Percentiles rank a stretch among this genome's conserved stretches.
phyloP scores from a whole-genome alignment of 1,140 invertebrate genomes.

The Drosophila murphyi region DNA sequence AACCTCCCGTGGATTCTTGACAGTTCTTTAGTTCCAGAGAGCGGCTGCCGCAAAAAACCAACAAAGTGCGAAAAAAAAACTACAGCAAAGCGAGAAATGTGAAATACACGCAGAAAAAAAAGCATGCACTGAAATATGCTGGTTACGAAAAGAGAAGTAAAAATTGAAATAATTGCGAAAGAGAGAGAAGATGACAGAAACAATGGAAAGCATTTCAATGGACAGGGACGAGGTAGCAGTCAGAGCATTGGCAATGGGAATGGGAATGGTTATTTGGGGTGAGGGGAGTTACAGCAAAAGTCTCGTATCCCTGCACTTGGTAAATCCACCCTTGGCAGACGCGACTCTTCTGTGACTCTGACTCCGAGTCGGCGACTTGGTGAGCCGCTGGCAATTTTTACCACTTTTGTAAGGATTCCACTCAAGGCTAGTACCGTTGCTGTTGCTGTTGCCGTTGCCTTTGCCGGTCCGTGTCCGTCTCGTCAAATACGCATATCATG shows the following conservation, averaged over 20 bases:
- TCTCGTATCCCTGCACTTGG: slow-evolving; percentile 62
- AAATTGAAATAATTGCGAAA: slow-evolving; percentile 21
- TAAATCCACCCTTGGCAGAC: slow-evolving; percentile 67
- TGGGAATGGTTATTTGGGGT: slow-evolving; percentile 7
- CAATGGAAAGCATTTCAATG: slow-evolving; percentile 63
- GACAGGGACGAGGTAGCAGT: slow-evolving; percentile 4
- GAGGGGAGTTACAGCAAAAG: neutral
- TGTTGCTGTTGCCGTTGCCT: neutral
- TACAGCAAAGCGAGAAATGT: slow-evolving; percentile 24
- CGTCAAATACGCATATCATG: slow-evolving; percentile 42
- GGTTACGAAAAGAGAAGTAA: slow-evolving; percentile 36
- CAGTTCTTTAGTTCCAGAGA: neutral
- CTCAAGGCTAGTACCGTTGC: slow-evolving; percentile 61
- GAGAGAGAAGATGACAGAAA: slow-evolving; percentile 49
- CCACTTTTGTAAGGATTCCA: slow-evolving; percentile 80
- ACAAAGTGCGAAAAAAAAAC: slow-evolving; percentile 47
- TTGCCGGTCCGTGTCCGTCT: neutral
- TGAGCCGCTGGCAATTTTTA: slow-evolving; percentile 69
- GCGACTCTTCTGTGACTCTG: slow-evolving; percentile 38
- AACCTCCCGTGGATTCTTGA: slow-evolving; percentile 18
- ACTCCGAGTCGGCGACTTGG: slow-evolving; percentile 1
- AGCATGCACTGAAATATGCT: slow-evolving; percentile 33
- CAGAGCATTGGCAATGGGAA: slow-evolving; percentile 5
- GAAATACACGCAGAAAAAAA: slow-evolving; percentile 9
- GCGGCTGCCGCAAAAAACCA: slow-evolving; percentile 5